phyloP scores from a whole-genome alignment of 1,140 invertebrate species.

The Eumaeus atala region DNA sequence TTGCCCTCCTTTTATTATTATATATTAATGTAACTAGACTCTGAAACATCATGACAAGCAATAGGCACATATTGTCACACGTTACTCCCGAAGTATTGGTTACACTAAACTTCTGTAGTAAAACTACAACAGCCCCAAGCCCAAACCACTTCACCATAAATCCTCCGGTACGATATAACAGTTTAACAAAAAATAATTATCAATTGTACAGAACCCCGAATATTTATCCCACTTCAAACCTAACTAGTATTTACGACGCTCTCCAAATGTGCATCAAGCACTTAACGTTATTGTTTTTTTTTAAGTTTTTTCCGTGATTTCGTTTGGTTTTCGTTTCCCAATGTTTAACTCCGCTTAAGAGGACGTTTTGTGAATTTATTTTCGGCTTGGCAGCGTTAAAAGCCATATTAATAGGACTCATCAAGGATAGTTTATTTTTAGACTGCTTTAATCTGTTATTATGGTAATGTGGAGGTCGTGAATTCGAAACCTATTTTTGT shows the following conservation, averaged over 20 bases:
- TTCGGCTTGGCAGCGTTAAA: slow-evolving; percentile 1
- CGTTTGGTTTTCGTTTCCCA: slow-evolving; percentile 2
- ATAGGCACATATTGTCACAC: too few species aligned
- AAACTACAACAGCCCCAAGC: too few species aligned
- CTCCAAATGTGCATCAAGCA: slow-evolving; percentile 9
- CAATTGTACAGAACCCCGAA: not conserved
- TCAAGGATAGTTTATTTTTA: slow-evolving; percentile 3
- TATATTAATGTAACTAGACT: too few species aligned
- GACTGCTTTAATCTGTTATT: not conserved
- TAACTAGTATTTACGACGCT: not conserved
- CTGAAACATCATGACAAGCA: too few species aligned
- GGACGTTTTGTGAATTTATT: slow-evolving; percentile 8
- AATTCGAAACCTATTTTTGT: not conserved
- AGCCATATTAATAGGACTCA: slow-evolving; percentile 8
- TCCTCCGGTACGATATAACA: too few species aligned
- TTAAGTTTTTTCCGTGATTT: slow-evolving; percentile 3
- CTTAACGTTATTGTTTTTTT: slow-evolving; percentile 7
- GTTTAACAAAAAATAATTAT: not conserved
- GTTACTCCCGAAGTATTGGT: too few species aligned
- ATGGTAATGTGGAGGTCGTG: not conserved
- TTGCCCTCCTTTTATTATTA: too few species aligned
- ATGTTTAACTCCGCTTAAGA: not conserved
- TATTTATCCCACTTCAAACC: not conserved
- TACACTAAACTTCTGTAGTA: too few species aligned
- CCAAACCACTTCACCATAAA: not conserved